phyloP scores from a whole-genome alignment of 2,113 vertebrate species.

The Vulpes vulpes region DNA sequence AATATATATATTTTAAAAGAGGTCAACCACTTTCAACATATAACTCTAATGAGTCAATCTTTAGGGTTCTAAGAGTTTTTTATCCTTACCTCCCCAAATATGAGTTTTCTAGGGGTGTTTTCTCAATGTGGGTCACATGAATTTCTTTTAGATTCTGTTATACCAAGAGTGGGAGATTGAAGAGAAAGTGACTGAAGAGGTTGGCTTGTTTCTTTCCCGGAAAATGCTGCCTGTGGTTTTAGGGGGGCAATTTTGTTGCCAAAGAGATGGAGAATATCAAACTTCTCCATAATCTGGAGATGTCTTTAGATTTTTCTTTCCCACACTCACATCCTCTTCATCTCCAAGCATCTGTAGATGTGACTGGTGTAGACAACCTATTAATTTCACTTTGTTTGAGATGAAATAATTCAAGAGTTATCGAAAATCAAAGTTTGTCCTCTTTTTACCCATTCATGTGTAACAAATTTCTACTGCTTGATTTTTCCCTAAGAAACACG shows the following conservation, averaged over 20 bases:
- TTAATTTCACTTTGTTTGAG: constrained; percentile 26
- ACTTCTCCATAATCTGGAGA: not conserved
- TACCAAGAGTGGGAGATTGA: not conserved
- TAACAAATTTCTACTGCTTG: not conserved
- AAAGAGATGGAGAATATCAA: not conserved
- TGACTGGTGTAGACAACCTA: not conserved
- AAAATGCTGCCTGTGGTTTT: constrained; percentile 50
- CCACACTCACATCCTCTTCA: not conserved
- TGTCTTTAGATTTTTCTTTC: constrained; percentile 68
- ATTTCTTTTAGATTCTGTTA: constrained; percentile 42
- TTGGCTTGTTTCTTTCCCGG: constrained; percentile 49
- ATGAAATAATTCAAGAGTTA: not conserved
- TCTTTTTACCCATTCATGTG: not conserved
- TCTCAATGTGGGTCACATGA: not conserved
- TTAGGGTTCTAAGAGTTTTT: not conserved
- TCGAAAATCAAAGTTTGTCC: not conserved
- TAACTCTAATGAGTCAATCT: not conserved
- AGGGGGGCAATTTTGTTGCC: constrained; percentile 26
- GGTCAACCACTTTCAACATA: not conserved
- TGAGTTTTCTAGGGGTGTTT: constrained; percentile 3
- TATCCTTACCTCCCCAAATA: not conserved
- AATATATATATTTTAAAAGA: constrained; percentile 3
- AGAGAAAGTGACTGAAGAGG: constrained; percentile 16
- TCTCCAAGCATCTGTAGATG: constrained; percentile 35
- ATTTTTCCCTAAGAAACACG: not conserved